Evolutionary conservation across 2,113 vertebrate species (phyloP), one percentile per base, ranked within the genome.

Genomic region (Gobio gobio): DNA sequence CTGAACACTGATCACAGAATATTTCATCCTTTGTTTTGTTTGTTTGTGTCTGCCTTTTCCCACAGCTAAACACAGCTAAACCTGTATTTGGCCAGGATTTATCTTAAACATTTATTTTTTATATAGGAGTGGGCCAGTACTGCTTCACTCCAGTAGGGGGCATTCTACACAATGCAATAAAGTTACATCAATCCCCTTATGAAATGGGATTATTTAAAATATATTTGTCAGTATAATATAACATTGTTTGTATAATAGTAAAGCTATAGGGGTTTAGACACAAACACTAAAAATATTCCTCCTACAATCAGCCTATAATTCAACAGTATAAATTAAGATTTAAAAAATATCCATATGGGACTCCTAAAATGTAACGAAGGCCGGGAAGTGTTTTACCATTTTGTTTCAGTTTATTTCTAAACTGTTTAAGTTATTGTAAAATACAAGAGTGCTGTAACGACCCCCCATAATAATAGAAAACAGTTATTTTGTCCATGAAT

Each of bases 81-180:
- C 47, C 12, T 58, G 4, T 63, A 26, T 26, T 63, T 26, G n/a
- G 59, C 26, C 59, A 63, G 54, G 10, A 26, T 63, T 63, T 63
- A n/a, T 18, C 51, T 61, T 24, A 24, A 61, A 10, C n/a, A 1
- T 24, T 63, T 40, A 1, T 40, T 7, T 59, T 68, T 36, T 68
- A 12, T 22, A 22, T 33, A 56, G 40, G 10, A 63, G 7, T 56
- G 24, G 59, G 59, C 10, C 10, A 56, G 54, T 87, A 26, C 78
- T 18, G n/a, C 2, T 22, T 40, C 20, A 47, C 3, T 36, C 92
- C 94, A 88, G 85, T 87, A 92, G 93, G 72, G 91, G 92, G 93
- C 51, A 90, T 45, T 83, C 88, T 88, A 63, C 22, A 40, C 90
- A 87, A 83, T 22, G 78, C 33, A 84, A 89, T 59, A n/a, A 26